Evolutionary conservation across 2,888 invertebrate species (phyloP).

Genomic region (Cantharis rustica): DNA sequence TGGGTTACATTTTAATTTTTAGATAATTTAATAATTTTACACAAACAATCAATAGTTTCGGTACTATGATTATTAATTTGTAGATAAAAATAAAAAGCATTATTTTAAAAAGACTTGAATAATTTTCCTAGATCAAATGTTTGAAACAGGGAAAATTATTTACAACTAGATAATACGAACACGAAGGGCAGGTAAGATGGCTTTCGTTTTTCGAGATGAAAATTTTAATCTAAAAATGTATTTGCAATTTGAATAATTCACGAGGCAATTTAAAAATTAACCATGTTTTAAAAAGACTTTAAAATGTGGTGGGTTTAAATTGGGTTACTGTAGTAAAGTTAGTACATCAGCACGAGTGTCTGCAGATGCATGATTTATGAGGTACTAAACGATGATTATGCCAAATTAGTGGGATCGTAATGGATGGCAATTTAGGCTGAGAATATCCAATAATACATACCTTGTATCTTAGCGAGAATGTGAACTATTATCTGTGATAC

Average conservation of each 20-base stretch:
- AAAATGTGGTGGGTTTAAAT: neutral
- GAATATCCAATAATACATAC: conserved; percentile 41
- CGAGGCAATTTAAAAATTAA: neutral
- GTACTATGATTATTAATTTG: too few relatives aligned
- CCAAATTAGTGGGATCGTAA: conserved; percentile 51
- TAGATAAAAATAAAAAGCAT: too few relatives aligned
- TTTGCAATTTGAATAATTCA: neutral
- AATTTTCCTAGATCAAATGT: neutral
- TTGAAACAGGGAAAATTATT: neutral
- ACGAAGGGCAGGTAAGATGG: neutral
- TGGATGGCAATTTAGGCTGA: conserved; percentile 46
- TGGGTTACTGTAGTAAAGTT: conserved; percentile 34
- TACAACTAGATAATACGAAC: neutral
- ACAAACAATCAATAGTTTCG: too few relatives aligned
- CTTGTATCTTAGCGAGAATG: conserved; percentile 33
- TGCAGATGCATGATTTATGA: conserved; percentile 49
- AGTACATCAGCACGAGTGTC: conserved; percentile 49
- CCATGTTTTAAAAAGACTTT: neutral
- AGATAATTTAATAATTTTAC: too few relatives aligned
- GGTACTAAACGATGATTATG: conserved; percentile 54
- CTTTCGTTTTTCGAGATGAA: neutral
- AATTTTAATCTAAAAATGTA: neutral
- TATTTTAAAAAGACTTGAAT: too few relatives aligned
- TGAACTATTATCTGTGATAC: conserved; percentile 32
- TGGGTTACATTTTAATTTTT: too few relatives aligned